Percentiles rank a stretch among this genome's conserved stretches.
These are phyloP conservation scores for Pelmatolapia mariae DNA, from an alignment of 2,113 vertebrate species.

Conservation along the genomic window DNA sequence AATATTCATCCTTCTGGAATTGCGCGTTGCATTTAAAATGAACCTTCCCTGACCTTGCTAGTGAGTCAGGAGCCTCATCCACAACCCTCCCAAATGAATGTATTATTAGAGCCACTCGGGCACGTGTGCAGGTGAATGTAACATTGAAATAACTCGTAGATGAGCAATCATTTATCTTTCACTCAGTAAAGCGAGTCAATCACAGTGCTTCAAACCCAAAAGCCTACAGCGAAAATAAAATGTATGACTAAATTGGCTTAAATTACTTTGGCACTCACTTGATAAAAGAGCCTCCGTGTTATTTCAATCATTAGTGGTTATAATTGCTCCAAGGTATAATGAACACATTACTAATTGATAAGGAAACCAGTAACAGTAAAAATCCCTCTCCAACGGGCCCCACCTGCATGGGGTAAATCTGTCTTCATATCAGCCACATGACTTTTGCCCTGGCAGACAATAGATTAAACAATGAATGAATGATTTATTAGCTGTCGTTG, in stretches of 20 bases:
- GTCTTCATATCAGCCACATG: slow-evolving; percentile 68
- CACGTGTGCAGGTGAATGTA: slow-evolving; percentile 16
- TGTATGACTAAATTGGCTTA: slow-evolving; percentile 58
- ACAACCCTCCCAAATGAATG: slow-evolving; percentile 8
- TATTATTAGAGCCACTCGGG: slow-evolving; percentile 17
- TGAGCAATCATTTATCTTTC: slow-evolving; percentile 35
- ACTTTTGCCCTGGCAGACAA: slow-evolving; percentile 74
- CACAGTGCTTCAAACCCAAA: slow-evolving; percentile 24
- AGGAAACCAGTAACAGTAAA: slow-evolving; percentile 57
- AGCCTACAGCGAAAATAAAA: slow-evolving; percentile 57
- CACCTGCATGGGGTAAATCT: slow-evolving; percentile 69
- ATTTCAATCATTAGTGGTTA: slow-evolving; percentile 69
- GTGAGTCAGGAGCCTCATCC: slow-evolving; percentile 6
- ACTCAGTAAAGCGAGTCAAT: slow-evolving; percentile 36
- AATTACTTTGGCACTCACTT: slow-evolving; percentile 63
- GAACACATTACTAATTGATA: slow-evolving; percentile 73
- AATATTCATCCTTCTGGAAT: slow-evolving; percentile 71
- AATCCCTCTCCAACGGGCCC: slow-evolving; percentile 35
- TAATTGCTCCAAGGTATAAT: slow-evolving; percentile 70
- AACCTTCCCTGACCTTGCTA: slow-evolving; percentile 50
- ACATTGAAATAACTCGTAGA: slow-evolving; percentile 33
- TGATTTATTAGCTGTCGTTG: slow-evolving; percentile 83
- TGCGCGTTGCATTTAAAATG: slow-evolving; percentile 38
- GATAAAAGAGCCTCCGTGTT: slow-evolving; percentile 60
- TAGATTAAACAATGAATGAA: slow-evolving; percentile 85